phyloP scores from a whole-genome alignment of 1,140 invertebrate species.

The Trinorchestia longiramus region DNA sequence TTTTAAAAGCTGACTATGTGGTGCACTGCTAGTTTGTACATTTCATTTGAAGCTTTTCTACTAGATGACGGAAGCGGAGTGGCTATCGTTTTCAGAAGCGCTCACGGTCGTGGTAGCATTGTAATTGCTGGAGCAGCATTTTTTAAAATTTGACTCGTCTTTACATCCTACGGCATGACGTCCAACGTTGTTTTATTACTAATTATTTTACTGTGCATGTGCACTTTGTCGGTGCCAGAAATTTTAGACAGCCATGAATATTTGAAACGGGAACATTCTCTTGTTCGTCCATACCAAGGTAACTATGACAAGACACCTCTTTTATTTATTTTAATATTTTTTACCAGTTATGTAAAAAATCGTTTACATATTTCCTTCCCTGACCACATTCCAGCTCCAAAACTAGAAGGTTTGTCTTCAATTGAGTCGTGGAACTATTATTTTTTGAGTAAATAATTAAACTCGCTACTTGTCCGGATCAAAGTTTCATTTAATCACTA shows the following conservation, averaged over 20 bases:
- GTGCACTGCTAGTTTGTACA: neutral
- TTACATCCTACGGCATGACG: neutral
- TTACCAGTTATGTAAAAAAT: too few species aligned
- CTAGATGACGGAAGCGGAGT: neutral
- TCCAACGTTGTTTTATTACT: neutral
- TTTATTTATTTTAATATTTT: neutral
- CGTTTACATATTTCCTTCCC: too few species aligned
- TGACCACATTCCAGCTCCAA: too few species aligned
- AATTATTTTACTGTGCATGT: neutral
- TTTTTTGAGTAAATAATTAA: too few species aligned
- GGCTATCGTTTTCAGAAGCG: neutral
- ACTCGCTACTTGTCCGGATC: too few species aligned
- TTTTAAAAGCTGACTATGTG: neutral
- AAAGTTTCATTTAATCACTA: too few species aligned
- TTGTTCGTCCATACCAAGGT: slow-evolving; percentile 34
- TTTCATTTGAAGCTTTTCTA: neutral
- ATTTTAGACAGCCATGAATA: slow-evolving; percentile 37
- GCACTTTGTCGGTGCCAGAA: neutral
- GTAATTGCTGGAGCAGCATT: neutral
- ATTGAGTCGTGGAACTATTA: too few species aligned
- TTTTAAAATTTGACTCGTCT: neutral
- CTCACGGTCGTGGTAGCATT: neutral
- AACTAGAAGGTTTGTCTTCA: too few species aligned
- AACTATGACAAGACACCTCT: neutral
- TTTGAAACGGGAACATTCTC: slow-evolving; percentile 21